Conservation (phyloP, 37 sponge, comb jelly and placozoan species). For the Axinella damicornis region DNA sequence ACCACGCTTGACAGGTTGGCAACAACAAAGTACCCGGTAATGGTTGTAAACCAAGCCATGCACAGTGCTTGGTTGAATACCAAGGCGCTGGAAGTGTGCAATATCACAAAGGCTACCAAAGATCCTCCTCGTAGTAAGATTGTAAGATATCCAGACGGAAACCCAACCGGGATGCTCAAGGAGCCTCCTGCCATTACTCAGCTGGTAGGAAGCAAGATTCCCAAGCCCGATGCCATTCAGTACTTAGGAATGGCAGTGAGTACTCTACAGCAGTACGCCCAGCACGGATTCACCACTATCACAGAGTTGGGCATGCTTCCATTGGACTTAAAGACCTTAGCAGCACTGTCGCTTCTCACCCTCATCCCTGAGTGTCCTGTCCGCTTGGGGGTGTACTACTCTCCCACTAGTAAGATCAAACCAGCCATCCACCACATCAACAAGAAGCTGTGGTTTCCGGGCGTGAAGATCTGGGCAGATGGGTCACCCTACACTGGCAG, state of each 20-base stretch:
- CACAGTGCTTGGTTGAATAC: conserved; percentile 54
- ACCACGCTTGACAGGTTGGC: conserved; percentile 37
- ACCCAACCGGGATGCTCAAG: conserved; percentile 48
- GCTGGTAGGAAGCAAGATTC: no score
- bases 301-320: conserved; percentile 41
- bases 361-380: not conserved
- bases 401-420: not conserved
- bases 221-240: not conserved
- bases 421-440: not conserved
- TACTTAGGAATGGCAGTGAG: not conserved
- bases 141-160: conserved; percentile 23
- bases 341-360: not conserved
- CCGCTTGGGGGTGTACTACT: not conserved
- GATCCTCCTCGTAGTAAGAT: conserved; percentile 9
- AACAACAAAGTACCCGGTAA: conserved; percentile 13
- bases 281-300: conserved; percentile 64
- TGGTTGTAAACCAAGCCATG: conserved; percentile 29
- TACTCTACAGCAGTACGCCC: conserved; percentile 30
- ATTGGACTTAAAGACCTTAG: not conserved
- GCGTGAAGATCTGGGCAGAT: conserved; percentile 65
- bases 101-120: conserved; percentile 5
- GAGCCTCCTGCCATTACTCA: conserved; percentile 10
- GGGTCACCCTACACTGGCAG: conserved; percentile 58
- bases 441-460: conserved; percentile 60
- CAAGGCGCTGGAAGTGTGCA: conserved; percentile 23